phyloP scores from a whole-genome alignment of 1,140 invertebrate genomes.

The Zaprionus inermis region DNA sequence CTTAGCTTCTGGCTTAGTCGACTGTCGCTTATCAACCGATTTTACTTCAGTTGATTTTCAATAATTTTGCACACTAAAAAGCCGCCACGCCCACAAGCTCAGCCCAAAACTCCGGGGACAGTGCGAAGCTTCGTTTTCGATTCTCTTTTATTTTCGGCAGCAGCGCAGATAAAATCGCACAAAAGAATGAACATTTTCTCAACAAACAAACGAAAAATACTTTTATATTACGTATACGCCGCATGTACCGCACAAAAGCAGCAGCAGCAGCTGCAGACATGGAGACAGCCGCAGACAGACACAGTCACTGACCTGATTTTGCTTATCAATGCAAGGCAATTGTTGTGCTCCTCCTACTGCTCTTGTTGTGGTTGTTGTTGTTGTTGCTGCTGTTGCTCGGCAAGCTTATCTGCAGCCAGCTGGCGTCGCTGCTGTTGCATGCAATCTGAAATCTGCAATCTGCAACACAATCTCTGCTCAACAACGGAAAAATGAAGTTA shows the following conservation, averaged over 20 bases:
- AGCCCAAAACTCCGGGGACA: not conserved
- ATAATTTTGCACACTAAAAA: conserved; percentile 10
- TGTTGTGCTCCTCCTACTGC: conserved; percentile 29
- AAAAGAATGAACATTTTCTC: conserved; percentile 46
- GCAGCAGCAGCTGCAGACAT: not conserved
- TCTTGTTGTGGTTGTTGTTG: no score
- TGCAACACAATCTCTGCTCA: conserved; percentile 81
- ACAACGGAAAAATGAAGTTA: conserved; percentile 82
- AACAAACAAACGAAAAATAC: conserved; percentile 66
- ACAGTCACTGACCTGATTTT: conserved; percentile 68
- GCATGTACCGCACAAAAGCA: conserved; percentile 40
- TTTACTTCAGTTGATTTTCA: conserved; percentile 7
- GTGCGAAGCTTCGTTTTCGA: not conserved
- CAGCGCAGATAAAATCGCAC: conserved; percentile 36
- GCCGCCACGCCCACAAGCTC: not conserved
- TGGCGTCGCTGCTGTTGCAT: conserved; percentile 48
- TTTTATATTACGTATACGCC: conserved; percentile 77
- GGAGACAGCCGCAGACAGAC: not conserved
- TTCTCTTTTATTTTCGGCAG: conserved; percentile 18
- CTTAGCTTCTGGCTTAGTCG: not conserved
- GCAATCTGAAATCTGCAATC: conserved; percentile 59
- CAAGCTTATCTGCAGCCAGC: conserved; percentile 36
- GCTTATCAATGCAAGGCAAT: conserved; percentile 75
- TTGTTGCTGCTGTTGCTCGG: conserved; percentile 27
- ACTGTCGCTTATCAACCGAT: not conserved